Percentiles rank a stretch among this genome's conserved stretches.
Evolutionary conservation across 2,113 vertebrate genomes (phyloP).

Genomic region (Sula dactylatra): DNA sequence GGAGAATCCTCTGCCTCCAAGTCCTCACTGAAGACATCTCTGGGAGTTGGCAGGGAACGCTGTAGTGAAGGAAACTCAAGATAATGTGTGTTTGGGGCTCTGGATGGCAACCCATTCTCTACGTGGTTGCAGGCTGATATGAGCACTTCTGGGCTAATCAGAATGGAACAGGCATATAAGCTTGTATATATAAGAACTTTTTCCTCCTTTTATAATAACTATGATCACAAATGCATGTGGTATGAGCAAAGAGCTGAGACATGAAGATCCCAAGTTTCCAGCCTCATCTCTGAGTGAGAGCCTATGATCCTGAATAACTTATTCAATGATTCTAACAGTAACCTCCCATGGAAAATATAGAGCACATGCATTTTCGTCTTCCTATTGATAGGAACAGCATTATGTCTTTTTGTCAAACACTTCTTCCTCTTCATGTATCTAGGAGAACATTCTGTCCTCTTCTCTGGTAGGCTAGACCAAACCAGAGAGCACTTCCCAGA

Average conservation of each 20-base stretch:
- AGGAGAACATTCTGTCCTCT: not conserved
- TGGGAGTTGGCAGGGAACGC: fast-evolving
- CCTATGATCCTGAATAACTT: not conserved
- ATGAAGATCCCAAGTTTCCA: not conserved
- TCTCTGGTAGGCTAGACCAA: not conserved
- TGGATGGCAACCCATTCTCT: not conserved
- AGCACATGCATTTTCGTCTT: not conserved
- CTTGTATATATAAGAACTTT: not conserved
- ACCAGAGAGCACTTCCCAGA: not conserved
- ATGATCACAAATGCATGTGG: not conserved
- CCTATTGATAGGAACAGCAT: not conserved
- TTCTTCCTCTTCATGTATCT: not conserved
- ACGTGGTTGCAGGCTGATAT: not conserved
- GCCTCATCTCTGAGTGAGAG: not conserved
- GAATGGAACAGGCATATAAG: not conserved
- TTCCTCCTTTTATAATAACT: not conserved
- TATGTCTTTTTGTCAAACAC: not conserved
- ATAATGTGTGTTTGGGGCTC: not conserved
- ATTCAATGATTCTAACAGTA: not conserved
- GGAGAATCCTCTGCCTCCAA: not conserved
- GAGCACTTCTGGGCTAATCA: not conserved
- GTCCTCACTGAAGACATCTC: not conserved
- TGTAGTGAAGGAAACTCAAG: not conserved
- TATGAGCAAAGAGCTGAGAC: not conserved
- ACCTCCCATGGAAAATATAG: not conserved